phyloP scores from a whole-genome alignment of 2,888 invertebrate genomes.

The Drosophila tanythrix region DNA sequence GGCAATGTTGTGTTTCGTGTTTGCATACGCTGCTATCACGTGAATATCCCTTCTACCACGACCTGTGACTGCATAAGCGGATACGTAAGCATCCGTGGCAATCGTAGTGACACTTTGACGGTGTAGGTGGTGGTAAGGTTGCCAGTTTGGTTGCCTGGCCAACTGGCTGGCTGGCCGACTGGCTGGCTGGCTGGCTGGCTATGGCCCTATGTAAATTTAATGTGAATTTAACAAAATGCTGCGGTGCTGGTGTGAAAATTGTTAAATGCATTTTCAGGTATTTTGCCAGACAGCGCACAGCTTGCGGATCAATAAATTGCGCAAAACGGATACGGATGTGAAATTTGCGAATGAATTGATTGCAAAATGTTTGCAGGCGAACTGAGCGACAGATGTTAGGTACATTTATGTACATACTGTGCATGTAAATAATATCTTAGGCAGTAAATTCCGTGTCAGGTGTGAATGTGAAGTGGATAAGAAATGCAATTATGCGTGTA shows the following conservation, averaged over 20 bases:
- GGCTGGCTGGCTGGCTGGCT: not conserved
- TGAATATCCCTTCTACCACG: constrained; percentile 11
- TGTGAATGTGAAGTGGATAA: constrained; percentile 43
- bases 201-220: constrained; percentile 63
- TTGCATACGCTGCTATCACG: constrained; percentile 50
- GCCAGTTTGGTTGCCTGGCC: not conserved
- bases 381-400: constrained; percentile 40
- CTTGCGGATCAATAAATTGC: constrained; percentile 51
- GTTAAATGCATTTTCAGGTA: constrained; percentile 45
- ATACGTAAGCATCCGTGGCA: constrained; percentile 48
- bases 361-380: constrained; percentile 57
- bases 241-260: constrained; percentile 74
- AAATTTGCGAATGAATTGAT: constrained; percentile 78
- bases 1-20: constrained; percentile 60
- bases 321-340: constrained; percentile 72
- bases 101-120: constrained; percentile 66
- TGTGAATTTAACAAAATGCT: constrained; percentile 73
- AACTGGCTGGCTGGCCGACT: not conserved
- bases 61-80: constrained; percentile 42
- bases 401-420: constrained; percentile 1
- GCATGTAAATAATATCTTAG: constrained; percentile 22
- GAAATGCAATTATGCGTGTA: constrained; percentile 55
- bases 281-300: constrained; percentile 21
- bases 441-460: constrained; percentile 10
- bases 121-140: constrained; percentile 18